Percentiles rank a stretch among this genome's conserved stretches.
phyloP scores from a whole-genome alignment of 2,888 invertebrate species.

The Cheilosia urbana region DNA sequence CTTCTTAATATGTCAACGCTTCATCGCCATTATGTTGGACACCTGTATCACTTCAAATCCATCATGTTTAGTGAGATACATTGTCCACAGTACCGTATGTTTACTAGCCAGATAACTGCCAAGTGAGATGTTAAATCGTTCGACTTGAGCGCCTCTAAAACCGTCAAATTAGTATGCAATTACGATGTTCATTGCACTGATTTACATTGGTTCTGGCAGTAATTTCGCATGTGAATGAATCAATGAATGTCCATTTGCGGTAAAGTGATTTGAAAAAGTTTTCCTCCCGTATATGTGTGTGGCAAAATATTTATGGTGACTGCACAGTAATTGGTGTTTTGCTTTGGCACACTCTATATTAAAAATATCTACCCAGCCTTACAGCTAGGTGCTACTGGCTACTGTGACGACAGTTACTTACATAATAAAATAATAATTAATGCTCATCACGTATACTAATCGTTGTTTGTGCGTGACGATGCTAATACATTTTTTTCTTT shows the following conservation, averaged over 20 bases:
- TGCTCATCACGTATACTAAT: constrained; percentile 42
- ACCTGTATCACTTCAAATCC: background rate
- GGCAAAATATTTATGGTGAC: constrained; percentile 27
- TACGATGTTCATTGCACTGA: constrained; percentile 6
- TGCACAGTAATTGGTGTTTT: constrained; percentile 39
- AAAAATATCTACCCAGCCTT: constrained; percentile 2
- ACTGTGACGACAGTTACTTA: background rate
- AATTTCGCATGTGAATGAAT: constrained; percentile 6
- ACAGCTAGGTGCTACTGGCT: too few relatives aligned
- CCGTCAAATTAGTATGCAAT: constrained; percentile 3
- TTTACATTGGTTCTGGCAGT: constrained; percentile 7
- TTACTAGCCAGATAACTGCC: constrained; percentile 1
- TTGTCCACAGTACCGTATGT: background rate
- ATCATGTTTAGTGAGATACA: background rate
- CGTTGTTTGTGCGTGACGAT: constrained; percentile 47
- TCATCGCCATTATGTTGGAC: constrained; percentile 8
- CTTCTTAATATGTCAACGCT: background rate
- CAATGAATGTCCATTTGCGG: background rate
- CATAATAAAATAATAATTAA: constrained; percentile 2
- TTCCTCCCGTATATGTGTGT: constrained; percentile 36
- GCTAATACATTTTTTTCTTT: background rate
- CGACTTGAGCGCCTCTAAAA: background rate
- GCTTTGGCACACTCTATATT: background rate
- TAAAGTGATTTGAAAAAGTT: background rate
- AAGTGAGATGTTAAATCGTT: constrained; percentile 27